Evolutionary conservation across 2,797 vertebrate species (phyloP).

Genomic region (Botia almorhae): DNA sequence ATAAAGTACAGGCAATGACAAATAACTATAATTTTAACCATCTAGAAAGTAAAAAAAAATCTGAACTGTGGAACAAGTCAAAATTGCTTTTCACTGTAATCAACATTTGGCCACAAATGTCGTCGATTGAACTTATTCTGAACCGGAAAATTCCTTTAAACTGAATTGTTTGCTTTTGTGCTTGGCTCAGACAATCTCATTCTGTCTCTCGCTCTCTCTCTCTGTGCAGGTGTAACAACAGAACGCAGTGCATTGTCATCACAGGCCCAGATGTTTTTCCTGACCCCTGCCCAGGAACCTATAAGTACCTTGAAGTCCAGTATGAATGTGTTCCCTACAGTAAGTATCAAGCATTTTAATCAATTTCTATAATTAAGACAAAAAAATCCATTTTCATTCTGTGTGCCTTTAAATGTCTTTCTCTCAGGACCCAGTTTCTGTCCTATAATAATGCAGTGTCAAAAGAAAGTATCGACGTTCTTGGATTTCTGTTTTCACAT

Average conservation of each 20-base stretch:
- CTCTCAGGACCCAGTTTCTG: not conserved
- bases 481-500: not conserved
- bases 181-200: not conserved
- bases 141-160: not conserved
- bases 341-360: constrained; percentile 88
- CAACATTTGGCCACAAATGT: not conserved
- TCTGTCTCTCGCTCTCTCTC: not conserved
- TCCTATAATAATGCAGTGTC: constrained; percentile 23
- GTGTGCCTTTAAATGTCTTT: constrained; percentile 17
- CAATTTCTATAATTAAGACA: constrained; percentile 53
- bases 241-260: constrained; percentile 98
- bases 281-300: constrained; percentile 98
- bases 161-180: not conserved
- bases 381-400: not conserved
- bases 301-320: constrained; percentile 99
- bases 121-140: not conserved
- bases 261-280: constrained; percentile 99
- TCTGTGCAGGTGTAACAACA: constrained; percentile 92
- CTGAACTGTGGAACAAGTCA: too few relatives aligned
- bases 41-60: not conserved
- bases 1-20: too few relatives aligned
- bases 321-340: constrained; percentile 99
- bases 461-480: constrained; percentile 1
- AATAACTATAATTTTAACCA: not conserved
- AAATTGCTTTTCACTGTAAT: not conserved